phyloP scores from a whole-genome alignment of 1,140 invertebrate species.

The Amyelois transitella region DNA sequence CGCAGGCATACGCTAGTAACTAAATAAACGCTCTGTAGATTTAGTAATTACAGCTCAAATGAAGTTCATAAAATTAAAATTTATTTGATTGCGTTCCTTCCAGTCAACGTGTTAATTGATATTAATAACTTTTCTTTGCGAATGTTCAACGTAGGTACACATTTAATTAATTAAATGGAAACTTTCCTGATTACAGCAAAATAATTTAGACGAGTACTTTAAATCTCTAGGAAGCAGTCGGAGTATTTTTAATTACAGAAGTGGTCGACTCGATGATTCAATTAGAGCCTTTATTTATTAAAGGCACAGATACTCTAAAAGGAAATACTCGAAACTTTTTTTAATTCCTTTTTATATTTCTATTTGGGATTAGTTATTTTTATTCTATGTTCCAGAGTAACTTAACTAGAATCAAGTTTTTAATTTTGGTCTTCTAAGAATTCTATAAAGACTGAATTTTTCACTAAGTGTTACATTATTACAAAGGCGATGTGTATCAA shows the following conservation, averaged over 20 bases:
- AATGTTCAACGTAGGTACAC: not conserved
- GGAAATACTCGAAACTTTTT: no score
- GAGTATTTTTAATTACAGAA: not conserved
- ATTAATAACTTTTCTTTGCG: not conserved
- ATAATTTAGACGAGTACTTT: not conserved
- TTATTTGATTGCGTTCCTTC: not conserved
- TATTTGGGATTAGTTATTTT: no score
- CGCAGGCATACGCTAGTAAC: no score
- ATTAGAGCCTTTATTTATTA: not conserved
- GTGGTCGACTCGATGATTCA: not conserved
- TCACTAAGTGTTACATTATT: no score
- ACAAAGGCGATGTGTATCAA: no score
- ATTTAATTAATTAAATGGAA: not conserved
- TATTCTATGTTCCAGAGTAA: no score
- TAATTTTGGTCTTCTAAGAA: no score
- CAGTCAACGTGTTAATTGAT: not conserved
- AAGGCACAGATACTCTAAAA: no score
- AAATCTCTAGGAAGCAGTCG: not conserved
- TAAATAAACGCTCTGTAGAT: no score
- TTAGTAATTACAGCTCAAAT: no score
- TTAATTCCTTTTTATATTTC: not conserved
- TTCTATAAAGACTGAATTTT: no score
- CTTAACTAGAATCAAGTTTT: no score
- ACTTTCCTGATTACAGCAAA: not conserved
- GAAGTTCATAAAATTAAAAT: not conserved